phyloP scores from a whole-genome alignment of 1,140 invertebrate genomes.

The Drosophila persimilis region DNA sequence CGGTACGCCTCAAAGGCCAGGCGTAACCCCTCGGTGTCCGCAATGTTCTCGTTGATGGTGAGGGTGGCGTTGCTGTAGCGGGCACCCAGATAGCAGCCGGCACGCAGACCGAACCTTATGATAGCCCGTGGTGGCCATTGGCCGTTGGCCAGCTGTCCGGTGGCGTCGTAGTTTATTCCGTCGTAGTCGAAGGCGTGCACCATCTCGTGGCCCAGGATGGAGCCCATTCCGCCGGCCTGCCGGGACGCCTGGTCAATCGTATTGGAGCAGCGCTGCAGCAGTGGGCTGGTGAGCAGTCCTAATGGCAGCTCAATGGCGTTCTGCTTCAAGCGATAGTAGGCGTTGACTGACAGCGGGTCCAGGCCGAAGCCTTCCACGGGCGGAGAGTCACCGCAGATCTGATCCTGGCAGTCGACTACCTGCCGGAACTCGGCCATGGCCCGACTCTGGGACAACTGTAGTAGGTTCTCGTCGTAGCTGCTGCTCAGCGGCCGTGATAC shows the following conservation, averaged over 20 bases:
- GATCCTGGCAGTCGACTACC: conserved; percentile 32
- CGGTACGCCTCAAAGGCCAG: conserved; percentile 59
- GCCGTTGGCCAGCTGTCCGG: conserved; percentile 43
- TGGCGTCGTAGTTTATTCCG: conserved; percentile 73
- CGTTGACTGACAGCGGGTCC: conserved; percentile 67
- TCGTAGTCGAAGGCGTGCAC: conserved; percentile 78
- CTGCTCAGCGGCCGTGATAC: not conserved
- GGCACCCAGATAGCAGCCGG: conserved; percentile 54
- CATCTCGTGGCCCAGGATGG: conserved; percentile 72
- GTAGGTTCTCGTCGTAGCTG: conserved; percentile 59
- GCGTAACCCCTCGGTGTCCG: conserved; percentile 72
- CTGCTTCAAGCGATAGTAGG: conserved; percentile 69
- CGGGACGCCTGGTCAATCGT: conserved; percentile 9
- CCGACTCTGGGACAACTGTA: conserved; percentile 51
- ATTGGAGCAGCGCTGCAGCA: not conserved
- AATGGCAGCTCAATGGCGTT: conserved; percentile 73
- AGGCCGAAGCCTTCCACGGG: not conserved
- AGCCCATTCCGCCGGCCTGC: conserved; percentile 55
- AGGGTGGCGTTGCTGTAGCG: conserved; percentile 63
- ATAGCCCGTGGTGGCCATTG: conserved; percentile 66
- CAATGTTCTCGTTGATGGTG: conserved; percentile 75
- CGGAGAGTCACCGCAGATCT: conserved; percentile 13
- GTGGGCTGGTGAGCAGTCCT: conserved; percentile 55
- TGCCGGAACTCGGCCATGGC: conserved; percentile 30
- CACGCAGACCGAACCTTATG: conserved; percentile 60